A percentile compares a stretch with the other conserved stretches of the same genome.
These are phyloP conservation scores for Spilosoma lubricipeda DNA, from an alignment of 2,888 invertebrate species.

Conservation along the genomic window DNA sequence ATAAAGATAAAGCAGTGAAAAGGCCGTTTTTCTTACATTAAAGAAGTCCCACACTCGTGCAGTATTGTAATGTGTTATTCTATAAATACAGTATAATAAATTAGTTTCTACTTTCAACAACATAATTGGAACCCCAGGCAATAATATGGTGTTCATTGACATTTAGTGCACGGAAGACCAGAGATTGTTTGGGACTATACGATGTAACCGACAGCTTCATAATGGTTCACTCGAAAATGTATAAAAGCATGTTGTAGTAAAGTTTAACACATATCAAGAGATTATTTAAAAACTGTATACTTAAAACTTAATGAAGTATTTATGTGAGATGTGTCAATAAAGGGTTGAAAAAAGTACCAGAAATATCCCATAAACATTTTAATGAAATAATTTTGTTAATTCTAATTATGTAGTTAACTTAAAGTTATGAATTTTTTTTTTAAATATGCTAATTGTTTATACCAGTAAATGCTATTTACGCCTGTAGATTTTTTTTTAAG, in stretches of 20 bases:
- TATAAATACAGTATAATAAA: neutral
- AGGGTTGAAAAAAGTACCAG: too few species aligned
- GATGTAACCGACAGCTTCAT: neutral
- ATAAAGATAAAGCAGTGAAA: neutral
- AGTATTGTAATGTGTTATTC: neutral
- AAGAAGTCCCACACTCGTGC: neutral
- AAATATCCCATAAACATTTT: too few species aligned
- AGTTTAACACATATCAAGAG: neutral
- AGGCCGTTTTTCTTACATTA: too few species aligned
- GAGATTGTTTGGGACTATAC: constrained; percentile 8
- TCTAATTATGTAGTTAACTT: too few species aligned
- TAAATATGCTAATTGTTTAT: too few species aligned
- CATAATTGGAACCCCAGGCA: neutral
- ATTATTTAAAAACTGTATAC: neutral
- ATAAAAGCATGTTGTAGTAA: neutral
- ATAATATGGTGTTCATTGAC: constrained; percentile 7
- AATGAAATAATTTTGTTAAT: too few species aligned
- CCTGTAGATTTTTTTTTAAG: too few species aligned
- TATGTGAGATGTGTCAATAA: too few species aligned
- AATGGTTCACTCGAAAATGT: neutral
- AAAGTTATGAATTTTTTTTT: too few species aligned
- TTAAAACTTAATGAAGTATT: too few species aligned
- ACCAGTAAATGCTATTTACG: too few species aligned
- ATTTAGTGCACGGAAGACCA: constrained; percentile 8
- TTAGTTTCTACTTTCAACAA: neutral